These are phyloP conservation scores for Oostethus manadensis DNA, from an alignment of 2,113 vertebrate genomes.

Conservation along the genomic window DNA sequence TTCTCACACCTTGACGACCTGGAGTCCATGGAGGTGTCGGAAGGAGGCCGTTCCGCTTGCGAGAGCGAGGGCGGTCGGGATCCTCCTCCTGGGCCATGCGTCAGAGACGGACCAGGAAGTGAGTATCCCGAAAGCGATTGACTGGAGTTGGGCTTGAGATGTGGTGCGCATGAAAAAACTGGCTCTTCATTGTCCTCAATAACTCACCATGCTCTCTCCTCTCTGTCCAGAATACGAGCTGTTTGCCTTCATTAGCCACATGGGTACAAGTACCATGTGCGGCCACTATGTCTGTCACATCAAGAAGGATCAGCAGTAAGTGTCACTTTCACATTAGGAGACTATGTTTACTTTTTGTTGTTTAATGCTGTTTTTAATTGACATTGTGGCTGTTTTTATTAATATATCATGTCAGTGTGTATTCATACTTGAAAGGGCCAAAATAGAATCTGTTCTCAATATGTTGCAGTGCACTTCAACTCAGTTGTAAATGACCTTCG, in stretches of 20 bases:
- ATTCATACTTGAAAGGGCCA: no score
- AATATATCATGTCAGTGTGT: no score
- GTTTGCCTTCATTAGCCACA: conserved; percentile 98
- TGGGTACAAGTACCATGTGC: conserved; percentile 98
- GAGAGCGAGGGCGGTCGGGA: conserved; percentile 87
- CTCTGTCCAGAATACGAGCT: conserved; percentile 85
- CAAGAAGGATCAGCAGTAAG: conserved; percentile 96
- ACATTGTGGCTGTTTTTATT: no score
- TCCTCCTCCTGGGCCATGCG: conserved; percentile 89
- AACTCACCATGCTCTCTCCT: not conserved
- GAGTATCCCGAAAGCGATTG: conserved; percentile 39
- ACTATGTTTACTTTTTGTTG: no score
- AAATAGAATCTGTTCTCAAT: no score
- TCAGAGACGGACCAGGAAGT: conserved; percentile 92
- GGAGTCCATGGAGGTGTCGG: conserved; percentile 97
- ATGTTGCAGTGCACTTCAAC: no score
- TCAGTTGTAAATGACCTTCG: no score
- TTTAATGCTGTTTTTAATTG: no score
- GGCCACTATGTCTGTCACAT: conserved; percentile 99
- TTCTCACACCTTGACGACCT: conserved; percentile 96
- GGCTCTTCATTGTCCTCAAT: not conserved
- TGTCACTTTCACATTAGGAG: not conserved
- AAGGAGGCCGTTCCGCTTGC: conserved; percentile 87
- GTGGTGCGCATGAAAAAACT: not conserved
- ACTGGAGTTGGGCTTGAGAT: no score